Evolutionary conservation across 2,113 vertebrate genomes (phyloP).

Genomic region (Parus major): DNA sequence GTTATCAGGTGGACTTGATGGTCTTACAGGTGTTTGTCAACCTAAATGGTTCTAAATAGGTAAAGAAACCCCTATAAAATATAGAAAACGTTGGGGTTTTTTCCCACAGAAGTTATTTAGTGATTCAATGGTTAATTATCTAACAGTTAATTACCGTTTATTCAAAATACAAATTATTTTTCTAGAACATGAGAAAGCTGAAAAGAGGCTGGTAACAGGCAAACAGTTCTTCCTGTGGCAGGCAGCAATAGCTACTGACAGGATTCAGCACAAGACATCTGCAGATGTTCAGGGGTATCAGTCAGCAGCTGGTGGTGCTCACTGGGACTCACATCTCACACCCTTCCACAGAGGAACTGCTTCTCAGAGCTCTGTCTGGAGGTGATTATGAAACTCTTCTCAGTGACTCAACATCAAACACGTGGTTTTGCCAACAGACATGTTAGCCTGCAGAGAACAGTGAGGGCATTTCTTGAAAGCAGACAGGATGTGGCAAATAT

Average conservation of each 20-base stretch:
- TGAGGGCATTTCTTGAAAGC: neutral
- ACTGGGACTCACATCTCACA: neutral
- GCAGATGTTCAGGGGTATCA: neutral
- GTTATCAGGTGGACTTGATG: fast-evolving
- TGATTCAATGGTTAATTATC: neutral
- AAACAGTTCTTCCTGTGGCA: neutral
- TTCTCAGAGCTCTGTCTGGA: neutral
- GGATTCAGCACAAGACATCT: neutral
- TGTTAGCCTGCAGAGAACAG: neutral
- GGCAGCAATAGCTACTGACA: neutral
- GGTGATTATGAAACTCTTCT: neutral
- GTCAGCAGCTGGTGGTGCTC: neutral
- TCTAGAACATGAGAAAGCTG: neutral
- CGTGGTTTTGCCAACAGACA: neutral
- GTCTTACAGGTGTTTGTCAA: neutral
- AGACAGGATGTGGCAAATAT: neutral
- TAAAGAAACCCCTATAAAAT: neutral
- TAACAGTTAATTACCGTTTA: neutral
- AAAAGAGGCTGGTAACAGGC: neutral
- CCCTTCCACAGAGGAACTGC: neutral
- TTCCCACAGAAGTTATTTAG: neutral
- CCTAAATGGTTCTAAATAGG: neutral
- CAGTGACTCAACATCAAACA: neutral
- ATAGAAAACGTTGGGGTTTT: neutral
- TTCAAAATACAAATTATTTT: neutral